Conservation (phyloP, 1,140 invertebrate genomes). For the Bombus confusus region DNA sequence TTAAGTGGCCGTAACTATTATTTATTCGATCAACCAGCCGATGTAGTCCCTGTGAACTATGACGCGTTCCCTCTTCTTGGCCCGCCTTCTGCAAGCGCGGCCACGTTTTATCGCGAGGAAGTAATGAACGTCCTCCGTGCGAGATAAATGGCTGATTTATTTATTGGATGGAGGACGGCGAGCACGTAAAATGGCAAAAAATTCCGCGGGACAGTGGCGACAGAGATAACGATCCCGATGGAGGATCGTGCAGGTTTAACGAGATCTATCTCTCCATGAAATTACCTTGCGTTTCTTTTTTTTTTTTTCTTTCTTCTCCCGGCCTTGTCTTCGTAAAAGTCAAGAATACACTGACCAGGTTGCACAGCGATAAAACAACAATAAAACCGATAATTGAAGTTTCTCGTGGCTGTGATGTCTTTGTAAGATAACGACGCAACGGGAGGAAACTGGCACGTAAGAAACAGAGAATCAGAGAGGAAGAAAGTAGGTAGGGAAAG, state of each 20-base stretch:
- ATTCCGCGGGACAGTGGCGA: too few relatives aligned
- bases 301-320: too few relatives aligned
- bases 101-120: conserved; percentile 15
- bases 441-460: not conserved
- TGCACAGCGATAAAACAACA: not conserved
- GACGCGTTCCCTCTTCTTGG: not conserved
- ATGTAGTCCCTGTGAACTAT: not conserved
- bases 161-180: not conserved
- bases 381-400: not conserved
- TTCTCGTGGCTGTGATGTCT: not conserved
- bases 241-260: not conserved
- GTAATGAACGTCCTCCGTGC: conserved; percentile 16
- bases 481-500: not conserved
- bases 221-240: not conserved
- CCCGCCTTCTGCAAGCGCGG: not conserved
- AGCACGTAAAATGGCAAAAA: not conserved
- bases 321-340: not conserved
- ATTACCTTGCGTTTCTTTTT: not conserved
- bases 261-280: too few relatives aligned
- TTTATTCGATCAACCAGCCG: conserved; percentile 22
- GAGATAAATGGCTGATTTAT: conserved; percentile 27
- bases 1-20: conserved; percentile 42
- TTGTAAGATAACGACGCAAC: not conserved
- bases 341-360: not conserved
- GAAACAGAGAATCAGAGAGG: not conserved